A percentile compares a stretch with the other conserved stretches of the same genome.
phyloP scores from a whole-genome alignment of 2,888 invertebrate species.

The Drosophila parthenogenetica region DNA sequence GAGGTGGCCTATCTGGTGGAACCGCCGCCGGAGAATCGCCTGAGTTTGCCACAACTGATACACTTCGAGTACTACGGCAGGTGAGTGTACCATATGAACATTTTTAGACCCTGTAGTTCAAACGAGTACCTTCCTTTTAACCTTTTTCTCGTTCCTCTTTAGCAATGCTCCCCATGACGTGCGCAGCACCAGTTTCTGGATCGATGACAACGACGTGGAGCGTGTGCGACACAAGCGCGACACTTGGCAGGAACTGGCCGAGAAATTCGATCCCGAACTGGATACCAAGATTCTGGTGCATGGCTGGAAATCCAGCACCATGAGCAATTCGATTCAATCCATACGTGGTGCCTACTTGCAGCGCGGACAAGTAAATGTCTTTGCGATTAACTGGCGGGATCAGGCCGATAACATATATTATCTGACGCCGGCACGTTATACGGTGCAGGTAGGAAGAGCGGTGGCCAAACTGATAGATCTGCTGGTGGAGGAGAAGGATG shows the following conservation, averaged over 20 bases:
- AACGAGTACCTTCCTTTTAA: not conserved
- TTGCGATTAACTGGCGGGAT: conserved; percentile 84
- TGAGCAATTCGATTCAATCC: conserved; percentile 83
- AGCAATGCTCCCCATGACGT: conserved; percentile 67
- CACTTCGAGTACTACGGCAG: conserved; percentile 82
- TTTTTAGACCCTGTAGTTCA: not conserved
- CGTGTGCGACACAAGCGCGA: conserved; percentile 78
- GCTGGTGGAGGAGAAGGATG: conserved; percentile 81
- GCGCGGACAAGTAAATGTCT: conserved; percentile 81
- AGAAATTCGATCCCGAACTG: conserved; percentile 81
- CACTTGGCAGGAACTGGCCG: conserved; percentile 82
- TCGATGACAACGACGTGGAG: conserved; percentile 65
- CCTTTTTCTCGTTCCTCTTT: not conserved
- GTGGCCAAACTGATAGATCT: conserved; percentile 84
- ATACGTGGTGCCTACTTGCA: conserved; percentile 83
- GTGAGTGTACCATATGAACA: conserved; percentile 46
- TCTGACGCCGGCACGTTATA: conserved; percentile 82
- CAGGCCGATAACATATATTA: conserved; percentile 84
- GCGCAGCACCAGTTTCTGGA: conserved; percentile 69
- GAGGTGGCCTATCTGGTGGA: conserved; percentile 83
- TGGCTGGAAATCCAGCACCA: conserved; percentile 84
- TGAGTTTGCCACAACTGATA: conserved; percentile 70
- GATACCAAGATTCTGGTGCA: conserved; percentile 85
- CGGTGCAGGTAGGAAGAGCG: conserved; percentile 83
- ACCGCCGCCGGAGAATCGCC: conserved; percentile 79